phyloP scores from a whole-genome alignment of 2,797 vertebrate genomes.

The Hippoglossus hippoglossus region DNA sequence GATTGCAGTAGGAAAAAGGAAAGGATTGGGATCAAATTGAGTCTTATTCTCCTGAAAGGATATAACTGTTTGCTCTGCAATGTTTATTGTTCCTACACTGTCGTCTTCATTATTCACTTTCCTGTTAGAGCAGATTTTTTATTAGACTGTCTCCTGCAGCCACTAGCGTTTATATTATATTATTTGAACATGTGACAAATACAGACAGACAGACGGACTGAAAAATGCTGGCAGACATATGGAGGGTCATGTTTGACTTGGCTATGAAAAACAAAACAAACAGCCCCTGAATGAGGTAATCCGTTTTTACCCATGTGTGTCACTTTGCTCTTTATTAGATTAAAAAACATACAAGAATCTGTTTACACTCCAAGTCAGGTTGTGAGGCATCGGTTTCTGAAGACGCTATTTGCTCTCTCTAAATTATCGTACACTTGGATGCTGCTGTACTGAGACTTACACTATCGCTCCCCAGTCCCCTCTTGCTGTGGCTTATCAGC shows the following conservation, averaged over 20 bases:
- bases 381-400: conserved; percentile 38
- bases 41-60: conserved; percentile 58
- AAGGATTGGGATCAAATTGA: conserved; percentile 68
- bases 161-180: not conserved
- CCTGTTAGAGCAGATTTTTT: conserved; percentile 18
- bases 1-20: conserved; percentile 48
- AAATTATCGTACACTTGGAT: conserved; percentile 38
- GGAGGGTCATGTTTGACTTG: conserved; percentile 38
- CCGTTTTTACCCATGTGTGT: conserved; percentile 15
- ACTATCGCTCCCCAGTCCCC: conserved; percentile 26
- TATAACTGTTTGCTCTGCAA: conserved; percentile 57
- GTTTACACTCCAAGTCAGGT: conserved; percentile 29
- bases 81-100: conserved; percentile 47
- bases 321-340: conserved; percentile 41
- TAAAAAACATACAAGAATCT: conserved; percentile 38
- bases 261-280: conserved; percentile 46
- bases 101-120: conserved; percentile 47
- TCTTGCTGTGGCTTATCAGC: conserved; percentile 49
- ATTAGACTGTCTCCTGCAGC: conserved; percentile 9
- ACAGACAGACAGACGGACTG: not conserved
- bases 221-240: conserved; percentile 14
- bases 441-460: conserved; percentile 22
- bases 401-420: conserved; percentile 40
- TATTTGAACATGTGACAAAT: conserved; percentile 2
- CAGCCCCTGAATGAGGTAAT: conserved; percentile 39